A percentile compares a stretch with the other conserved stretches of the same genome.
These are phyloP conservation scores for Ellobius talpinus DNA, from an alignment of 2,113 vertebrate species.

Conservation along the genomic window DNA sequence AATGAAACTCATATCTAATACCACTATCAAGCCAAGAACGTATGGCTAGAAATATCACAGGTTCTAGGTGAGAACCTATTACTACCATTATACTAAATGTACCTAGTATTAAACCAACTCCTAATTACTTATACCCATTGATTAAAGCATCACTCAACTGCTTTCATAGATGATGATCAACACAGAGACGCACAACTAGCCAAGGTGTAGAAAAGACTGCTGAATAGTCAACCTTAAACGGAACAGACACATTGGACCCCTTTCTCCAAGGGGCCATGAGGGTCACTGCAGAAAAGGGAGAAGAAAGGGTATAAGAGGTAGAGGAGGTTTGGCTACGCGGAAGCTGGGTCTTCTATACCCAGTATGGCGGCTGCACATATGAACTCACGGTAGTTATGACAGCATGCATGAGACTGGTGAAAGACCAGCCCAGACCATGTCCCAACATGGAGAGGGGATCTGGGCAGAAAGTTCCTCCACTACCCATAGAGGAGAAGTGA, in stretches of 20 bases:
- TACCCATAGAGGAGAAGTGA: no score
- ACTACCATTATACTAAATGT: neutral
- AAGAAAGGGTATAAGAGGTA: neutral
- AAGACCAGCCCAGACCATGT: neutral
- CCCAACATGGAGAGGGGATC: neutral
- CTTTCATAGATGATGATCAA: neutral
- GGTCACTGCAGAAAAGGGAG: neutral
- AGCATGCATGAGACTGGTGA: neutral
- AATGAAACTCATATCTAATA: neutral
- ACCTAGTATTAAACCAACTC: neutral
- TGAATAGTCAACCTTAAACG: neutral
- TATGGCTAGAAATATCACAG: neutral
- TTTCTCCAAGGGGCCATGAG: neutral
- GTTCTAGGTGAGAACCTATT: neutral
- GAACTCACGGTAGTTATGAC: neutral
- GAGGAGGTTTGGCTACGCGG: neutral
- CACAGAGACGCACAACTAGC: neutral
- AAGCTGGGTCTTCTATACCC: neutral
- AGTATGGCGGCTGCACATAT: neutral
- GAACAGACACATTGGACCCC: neutral
- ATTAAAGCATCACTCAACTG: neutral
- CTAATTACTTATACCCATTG: neutral
- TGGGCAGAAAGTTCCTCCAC: neutral
- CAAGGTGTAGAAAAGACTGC: neutral
- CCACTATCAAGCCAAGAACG: neutral